Conservation (phyloP, 2,113 vertebrate genomes). For the Halcyon senegalensis region DNA sequence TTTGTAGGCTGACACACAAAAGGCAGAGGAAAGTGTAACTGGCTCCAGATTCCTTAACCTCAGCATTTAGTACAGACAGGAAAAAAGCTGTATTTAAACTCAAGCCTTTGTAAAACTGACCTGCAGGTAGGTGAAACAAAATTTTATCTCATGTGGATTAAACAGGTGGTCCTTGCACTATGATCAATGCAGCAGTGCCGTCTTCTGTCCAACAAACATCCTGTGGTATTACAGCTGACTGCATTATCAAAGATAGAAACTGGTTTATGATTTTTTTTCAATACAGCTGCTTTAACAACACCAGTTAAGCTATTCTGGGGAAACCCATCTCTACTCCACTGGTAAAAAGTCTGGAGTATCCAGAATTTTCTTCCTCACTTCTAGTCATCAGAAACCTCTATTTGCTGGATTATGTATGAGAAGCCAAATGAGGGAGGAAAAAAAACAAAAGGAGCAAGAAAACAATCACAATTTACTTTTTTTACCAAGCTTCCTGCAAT, state of each 20-base stretch:
- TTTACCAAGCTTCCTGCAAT: background rate
- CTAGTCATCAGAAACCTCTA: background rate
- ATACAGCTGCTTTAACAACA: background rate
- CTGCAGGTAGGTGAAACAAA: background rate
- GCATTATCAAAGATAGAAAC: background rate
- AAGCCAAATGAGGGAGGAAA: background rate
- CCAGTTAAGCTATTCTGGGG: background rate
- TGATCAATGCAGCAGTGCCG: background rate
- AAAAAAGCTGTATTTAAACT: background rate
- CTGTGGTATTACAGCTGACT: background rate
- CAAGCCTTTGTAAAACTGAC: background rate
- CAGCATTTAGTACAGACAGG: background rate
- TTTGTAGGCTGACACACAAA: background rate
- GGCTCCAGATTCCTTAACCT: background rate
- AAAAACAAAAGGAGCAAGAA: too few species aligned
- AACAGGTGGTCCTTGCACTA: background rate
- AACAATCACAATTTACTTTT: background rate
- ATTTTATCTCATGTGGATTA: background rate
- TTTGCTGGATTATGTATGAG: background rate
- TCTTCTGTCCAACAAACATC: background rate
- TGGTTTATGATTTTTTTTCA: background rate
- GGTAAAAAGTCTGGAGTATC: background rate
- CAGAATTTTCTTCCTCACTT: background rate
- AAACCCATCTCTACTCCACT: background rate
- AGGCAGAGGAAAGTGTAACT: background rate